Evolutionary conservation across 2,888 invertebrate species (phyloP), one percentile per base, ranked within the genome.

Genomic region (Vannuccia rotundouncinata): DNA sequence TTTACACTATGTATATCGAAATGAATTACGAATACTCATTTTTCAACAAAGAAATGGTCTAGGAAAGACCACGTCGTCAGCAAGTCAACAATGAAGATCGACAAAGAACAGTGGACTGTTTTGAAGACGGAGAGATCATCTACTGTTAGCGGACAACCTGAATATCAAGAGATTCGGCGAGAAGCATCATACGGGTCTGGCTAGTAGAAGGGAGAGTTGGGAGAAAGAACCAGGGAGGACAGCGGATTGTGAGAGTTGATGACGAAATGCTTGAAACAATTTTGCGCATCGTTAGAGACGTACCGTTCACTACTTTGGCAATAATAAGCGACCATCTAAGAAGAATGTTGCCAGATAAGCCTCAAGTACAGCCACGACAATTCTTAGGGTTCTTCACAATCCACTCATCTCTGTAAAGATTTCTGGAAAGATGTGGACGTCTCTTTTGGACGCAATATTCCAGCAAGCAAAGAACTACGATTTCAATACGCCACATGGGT

Each of bases 241-340:
- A 75, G 75, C 31, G 75, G 31, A 13, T 10, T 31, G 75, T 28
- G 29, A 29, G 75, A 29, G 75, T 75, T 29, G 22, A 75, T 75
- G 75, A 75, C 75, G 75, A 75, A 75, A 75, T 75, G 75, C 75
- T 75, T 29, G 31, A 29, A 29, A 75, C 75, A 31, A 31, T 75
- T n/a, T 29, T 75, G 29, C 29, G 5, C 29, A 75, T 75, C 75
- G 75, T 29, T 29, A 75, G 75, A 29, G 29, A 75, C n/a, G n/a
- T n/a, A n/a, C n/a, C n/a, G n/a, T n/a, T n/a, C n/a, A n/a, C n/a
- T n/a, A n/a, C n/a, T n/a, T 75, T 31, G 31, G 31, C 75, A 75
- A 31, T 10, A 75, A 75, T 75, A 29, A 75, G 28, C 13, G 75
- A 75, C n/a, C 29, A 75, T 17, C 31, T 75, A 75, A 31, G 31